Percentiles rank a stretch among this genome's conserved stretches.
Conservation (phyloP, 1,140 invertebrate species). For the Calliopsis andreniformis region DNA sequence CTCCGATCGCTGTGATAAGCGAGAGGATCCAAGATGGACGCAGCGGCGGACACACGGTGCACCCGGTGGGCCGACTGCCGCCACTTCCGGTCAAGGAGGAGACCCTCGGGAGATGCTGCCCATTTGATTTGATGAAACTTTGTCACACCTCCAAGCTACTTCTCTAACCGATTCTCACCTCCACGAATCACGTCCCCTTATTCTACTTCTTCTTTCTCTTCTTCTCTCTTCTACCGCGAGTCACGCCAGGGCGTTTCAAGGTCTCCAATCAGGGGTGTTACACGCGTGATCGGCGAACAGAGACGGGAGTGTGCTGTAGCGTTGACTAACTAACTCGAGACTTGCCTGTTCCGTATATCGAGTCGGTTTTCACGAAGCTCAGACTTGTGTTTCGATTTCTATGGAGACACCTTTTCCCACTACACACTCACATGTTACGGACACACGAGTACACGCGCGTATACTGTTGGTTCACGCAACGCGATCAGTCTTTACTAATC, state of each 20-base stretch:
- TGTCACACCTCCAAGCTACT: slow-evolving; percentile 65
- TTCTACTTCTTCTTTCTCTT: neutral
- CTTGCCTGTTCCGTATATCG: slow-evolving; percentile 3
- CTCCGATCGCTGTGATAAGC: too few species aligned
- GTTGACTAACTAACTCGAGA: neutral
- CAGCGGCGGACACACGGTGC: slow-evolving; percentile 50
- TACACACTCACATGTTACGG: neutral
- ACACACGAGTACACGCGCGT: too few species aligned
- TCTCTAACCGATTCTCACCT: slow-evolving; percentile 27
- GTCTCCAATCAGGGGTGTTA: too few species aligned
- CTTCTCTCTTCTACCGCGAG: slow-evolving; percentile 14
- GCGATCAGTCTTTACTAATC: slow-evolving; percentile 69
- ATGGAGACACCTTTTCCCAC: neutral
- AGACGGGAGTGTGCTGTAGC: neutral
- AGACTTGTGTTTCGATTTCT: slow-evolving; percentile 24
- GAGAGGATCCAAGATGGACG: neutral
- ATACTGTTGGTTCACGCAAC: slow-evolving; percentile 24
- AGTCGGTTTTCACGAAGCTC: slow-evolving; percentile 29
- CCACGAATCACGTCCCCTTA: neutral
- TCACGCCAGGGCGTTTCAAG: slow-evolving; percentile 45
- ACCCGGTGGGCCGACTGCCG: slow-evolving; percentile 52
- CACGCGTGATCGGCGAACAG: neutral
- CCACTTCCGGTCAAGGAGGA: slow-evolving; percentile 67
- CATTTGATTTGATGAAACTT: slow-evolving; percentile 80
- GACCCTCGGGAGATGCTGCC: slow-evolving; percentile 75